A percentile compares a stretch with the other conserved stretches of the same genome.
Evolutionary conservation across 1,140 invertebrate genomes (phyloP).

Genomic region (Drosophila teissieri): DNA sequence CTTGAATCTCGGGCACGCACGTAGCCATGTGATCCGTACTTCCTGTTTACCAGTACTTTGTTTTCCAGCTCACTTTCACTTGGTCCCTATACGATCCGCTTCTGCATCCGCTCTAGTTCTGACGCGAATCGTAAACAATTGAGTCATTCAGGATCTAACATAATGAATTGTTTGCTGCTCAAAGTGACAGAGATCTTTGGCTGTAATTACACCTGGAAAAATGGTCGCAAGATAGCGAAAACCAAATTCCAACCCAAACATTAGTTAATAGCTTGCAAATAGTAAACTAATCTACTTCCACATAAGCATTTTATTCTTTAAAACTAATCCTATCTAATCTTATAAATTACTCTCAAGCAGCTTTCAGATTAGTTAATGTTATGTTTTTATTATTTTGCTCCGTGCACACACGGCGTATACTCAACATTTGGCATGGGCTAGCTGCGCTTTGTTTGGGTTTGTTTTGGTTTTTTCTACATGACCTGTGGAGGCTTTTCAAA

Average conservation of each 20-base stretch:
- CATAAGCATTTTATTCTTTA: not conserved
- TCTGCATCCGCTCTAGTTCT: conserved; percentile 42
- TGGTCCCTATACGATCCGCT: conserved; percentile 41
- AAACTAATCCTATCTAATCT: not conserved
- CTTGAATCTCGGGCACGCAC: conserved; percentile 19
- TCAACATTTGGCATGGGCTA: conserved; percentile 12
- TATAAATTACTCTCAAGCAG: not conserved
- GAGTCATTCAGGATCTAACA: conserved; percentile 51
- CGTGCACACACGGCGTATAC: conserved; percentile 24
- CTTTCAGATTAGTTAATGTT: not conserved
- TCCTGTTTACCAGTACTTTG: conserved; percentile 42
- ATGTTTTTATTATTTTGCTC: not conserved
- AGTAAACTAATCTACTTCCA: too few relatives aligned
- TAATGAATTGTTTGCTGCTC: too few relatives aligned
- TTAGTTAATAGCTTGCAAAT: too few relatives aligned
- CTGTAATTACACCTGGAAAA: conserved; percentile 6
- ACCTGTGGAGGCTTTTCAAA: conserved; percentile 67
- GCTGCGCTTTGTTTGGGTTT: conserved; percentile 6
- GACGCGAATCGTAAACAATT: not conserved
- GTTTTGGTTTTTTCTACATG: conserved; percentile 25
- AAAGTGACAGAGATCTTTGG: not conserved
- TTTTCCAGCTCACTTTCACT: conserved; percentile 48
- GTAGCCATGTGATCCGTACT: conserved; percentile 21
- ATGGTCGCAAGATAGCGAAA: not conserved
- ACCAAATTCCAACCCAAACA: too few relatives aligned